Percentiles rank a stretch among this genome's conserved stretches.
Conservation (phyloP, 2,113 vertebrate species). For the Apodemus speciosus region DNA sequence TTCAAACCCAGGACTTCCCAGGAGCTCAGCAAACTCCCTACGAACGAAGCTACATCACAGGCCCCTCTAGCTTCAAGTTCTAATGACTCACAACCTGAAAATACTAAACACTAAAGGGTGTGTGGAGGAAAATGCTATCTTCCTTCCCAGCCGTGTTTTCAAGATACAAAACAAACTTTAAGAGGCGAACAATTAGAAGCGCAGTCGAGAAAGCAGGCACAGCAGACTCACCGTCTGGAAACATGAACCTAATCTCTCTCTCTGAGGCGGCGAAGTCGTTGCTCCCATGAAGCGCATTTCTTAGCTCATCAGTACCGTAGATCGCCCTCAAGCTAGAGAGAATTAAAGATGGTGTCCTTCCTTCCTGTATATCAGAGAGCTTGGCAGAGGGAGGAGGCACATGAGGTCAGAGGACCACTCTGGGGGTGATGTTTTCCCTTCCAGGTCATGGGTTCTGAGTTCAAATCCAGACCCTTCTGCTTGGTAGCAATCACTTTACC, state of each 20-base stretch:
- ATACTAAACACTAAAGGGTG: constrained; percentile 13
- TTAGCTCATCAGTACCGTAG: constrained; percentile 93
- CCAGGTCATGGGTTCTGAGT: not conserved
- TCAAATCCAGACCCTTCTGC: not conserved
- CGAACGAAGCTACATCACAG: not conserved
- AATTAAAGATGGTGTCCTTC: constrained; percentile 54
- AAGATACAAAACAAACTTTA: constrained; percentile 46
- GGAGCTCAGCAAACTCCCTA: not conserved
- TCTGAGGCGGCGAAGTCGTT: constrained; percentile 88
- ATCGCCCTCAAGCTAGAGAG: constrained; percentile 92
- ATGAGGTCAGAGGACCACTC: not conserved
- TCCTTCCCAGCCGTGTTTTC: not conserved
- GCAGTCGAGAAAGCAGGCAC: constrained; percentile 12
- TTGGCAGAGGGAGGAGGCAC: too few species aligned
- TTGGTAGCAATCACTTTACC: not conserved
- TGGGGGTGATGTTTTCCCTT: not conserved
- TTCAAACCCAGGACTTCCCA: not conserved
- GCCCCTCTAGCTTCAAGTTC: not conserved
- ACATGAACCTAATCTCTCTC: constrained; percentile 95
- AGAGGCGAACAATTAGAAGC: constrained; percentile 4
- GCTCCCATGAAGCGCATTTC: constrained; percentile 95
- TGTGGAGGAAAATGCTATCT: not conserved
- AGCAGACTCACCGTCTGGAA: constrained; percentile 90
- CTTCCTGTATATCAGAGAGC: constrained; percentile 19
- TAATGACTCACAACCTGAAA: constrained; percentile 46